Conservation (phyloP, 2,888 invertebrate genomes). For the Caenorhabditis angaria region DNA sequence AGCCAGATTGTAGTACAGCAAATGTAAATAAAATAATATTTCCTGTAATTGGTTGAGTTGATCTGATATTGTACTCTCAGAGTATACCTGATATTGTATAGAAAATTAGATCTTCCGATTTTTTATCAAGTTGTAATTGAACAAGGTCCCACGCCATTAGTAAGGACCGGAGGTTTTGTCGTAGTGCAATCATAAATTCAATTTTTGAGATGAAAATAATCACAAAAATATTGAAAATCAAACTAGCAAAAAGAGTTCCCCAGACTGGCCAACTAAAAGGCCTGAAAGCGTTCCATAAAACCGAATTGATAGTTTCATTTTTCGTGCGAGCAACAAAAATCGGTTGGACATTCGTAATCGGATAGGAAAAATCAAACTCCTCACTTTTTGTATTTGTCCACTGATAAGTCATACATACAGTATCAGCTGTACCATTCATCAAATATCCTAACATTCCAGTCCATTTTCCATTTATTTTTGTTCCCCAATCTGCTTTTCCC, state of each 20-base stretch:
- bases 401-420: conserved; percentile 57
- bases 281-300: conserved; percentile 65
- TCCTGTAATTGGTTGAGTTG: no score
- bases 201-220: conserved; percentile 46
- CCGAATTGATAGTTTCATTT: conserved; percentile 36
- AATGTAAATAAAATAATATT: conserved; percentile 45
- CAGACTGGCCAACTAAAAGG: conserved; percentile 55
- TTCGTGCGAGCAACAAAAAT: conserved; percentile 44
- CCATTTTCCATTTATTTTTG: conserved; percentile 41
- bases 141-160: conserved; percentile 62
- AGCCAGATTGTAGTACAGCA: conserved; percentile 49
- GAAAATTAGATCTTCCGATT: conserved; percentile 49
- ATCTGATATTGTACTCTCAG: conserved; percentile 40
- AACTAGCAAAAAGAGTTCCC: conserved; percentile 47
- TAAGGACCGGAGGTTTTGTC: conserved; percentile 45
- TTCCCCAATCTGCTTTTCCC: conserved; percentile 52
- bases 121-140: conserved; percentile 61
- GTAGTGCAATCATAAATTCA: conserved; percentile 46
- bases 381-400: conserved; percentile 46
- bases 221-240: conserved; percentile 28
- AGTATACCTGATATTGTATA: conserved; percentile 46
- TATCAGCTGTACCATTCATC: conserved; percentile 57
- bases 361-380: conserved; percentile 57
- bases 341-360: conserved; percentile 55
- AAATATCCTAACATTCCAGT: conserved; percentile 58